Conservation (phyloP, 2,888 invertebrate species). For the Argynnis bischoffii region DNA sequence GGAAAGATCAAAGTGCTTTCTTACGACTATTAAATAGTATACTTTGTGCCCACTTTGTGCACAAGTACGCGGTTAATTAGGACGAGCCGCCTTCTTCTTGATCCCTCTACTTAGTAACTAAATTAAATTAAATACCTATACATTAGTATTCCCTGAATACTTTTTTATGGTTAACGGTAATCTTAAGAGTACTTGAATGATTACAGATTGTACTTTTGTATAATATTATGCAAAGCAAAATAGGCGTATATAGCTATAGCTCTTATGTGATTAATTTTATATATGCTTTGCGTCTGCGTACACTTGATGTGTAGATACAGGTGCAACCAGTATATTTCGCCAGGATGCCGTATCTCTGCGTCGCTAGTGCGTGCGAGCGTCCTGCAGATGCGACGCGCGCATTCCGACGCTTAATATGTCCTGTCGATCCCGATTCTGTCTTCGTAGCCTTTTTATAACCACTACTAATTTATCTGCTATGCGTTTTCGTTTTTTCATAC, state of each 20-base stretch:
- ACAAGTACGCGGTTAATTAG: conserved; percentile 24
- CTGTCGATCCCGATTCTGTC: conserved; percentile 22
- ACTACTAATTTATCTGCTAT: too few species aligned
- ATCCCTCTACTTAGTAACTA: too few species aligned
- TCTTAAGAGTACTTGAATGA: not conserved
- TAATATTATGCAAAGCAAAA: not conserved
- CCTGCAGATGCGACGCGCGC: conserved; percentile 17
- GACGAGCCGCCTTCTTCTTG: not conserved
- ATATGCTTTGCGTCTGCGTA: too few species aligned
- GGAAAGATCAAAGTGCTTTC: conserved; percentile 30
- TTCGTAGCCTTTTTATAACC: not conserved
- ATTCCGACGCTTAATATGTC: conserved; percentile 18
- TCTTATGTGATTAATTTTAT: too few species aligned
- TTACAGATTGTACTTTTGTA: not conserved
- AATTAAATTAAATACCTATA: too few species aligned
- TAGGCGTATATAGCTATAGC: too few species aligned
- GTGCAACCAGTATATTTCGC: too few species aligned
- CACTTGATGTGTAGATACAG: not conserved
- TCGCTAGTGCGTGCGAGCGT: not conserved
- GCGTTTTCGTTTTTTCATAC: too few species aligned
- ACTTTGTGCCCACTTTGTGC: conserved; percentile 28
- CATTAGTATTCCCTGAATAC: too few species aligned
- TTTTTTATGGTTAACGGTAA: too few species aligned
- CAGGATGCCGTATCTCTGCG: conserved; percentile 13
- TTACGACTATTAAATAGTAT: conserved; percentile 21